Evolutionary conservation across 2,797 vertebrate species (phyloP), one percentile per base, ranked within the genome.

Genomic region (Megalops cyprinoides): DNA sequence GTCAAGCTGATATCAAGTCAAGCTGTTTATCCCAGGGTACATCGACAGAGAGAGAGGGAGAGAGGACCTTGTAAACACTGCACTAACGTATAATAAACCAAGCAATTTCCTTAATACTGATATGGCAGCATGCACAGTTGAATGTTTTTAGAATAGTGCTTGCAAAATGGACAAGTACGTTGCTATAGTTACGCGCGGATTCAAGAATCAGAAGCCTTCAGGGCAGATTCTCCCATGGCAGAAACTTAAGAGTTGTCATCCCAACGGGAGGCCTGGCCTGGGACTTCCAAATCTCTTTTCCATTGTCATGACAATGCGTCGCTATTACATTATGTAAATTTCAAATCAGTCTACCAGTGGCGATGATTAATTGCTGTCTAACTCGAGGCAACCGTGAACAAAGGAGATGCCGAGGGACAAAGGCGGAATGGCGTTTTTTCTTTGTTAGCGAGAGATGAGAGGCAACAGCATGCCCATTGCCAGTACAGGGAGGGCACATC

Each of bases 241-340:
- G 31, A 81, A 81, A 71, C 55, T 56, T 78, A 76, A 76, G 3
- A 42, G 74, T 46, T 82, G 76, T 71, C 78, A 76, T 60, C 28
- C 65, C 28, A 53, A 53, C 23, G 67, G 34, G 60, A 79, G 25
- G 78, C 34, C 46, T 28, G 74, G 65, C 77, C 42, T 6, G 73
- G 78, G 80, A 82, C 9, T 73, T 56, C 67, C 31, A 78, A 58
- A 74, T 76, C 51, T 79, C 60, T 31, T 42, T 78, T 77, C 28
- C 74, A 39, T 74, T 74, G 69, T 60, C n/a, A 51, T 83, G 77
- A 86, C 84, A 87, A 86, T 58, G 67, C 60, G 8, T 48, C 25
- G 55, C 79, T 81, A 83, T 85, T 85, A 84, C 76, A 80, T 85
- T 89, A 89, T 90, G 85, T 79, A 91, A 88, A 90, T 90, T 81